These are phyloP conservation scores for Hypercompe scribonia DNA, from an alignment of 2,888 invertebrate species.

Conservation along the genomic window DNA sequence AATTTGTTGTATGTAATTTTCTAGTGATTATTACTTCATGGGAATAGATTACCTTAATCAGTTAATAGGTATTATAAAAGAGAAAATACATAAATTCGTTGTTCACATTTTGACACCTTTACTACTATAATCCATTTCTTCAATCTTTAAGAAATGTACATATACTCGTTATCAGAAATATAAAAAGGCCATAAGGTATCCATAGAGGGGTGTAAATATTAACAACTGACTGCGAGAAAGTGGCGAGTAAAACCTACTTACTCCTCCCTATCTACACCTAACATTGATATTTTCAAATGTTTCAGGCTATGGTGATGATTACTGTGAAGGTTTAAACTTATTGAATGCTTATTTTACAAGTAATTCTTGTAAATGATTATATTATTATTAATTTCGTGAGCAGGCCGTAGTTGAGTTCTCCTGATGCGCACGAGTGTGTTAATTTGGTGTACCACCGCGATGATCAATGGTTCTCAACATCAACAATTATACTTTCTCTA, in stretches of 20 bases:
- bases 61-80: not conserved
- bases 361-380: not conserved
- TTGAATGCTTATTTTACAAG: not conserved
- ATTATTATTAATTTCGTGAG: conserved; percentile 20
- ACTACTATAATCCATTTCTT: too few species aligned
- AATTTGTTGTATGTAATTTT: too few species aligned
- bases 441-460: conserved; percentile 86
- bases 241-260: too few species aligned
- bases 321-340: not conserved
- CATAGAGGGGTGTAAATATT: too few species aligned
- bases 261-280: not conserved
- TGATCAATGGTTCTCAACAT: conserved; percentile 73
- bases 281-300: too few species aligned
- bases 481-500: conserved; percentile 39
- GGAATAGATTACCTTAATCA: not conserved
- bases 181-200: too few species aligned
- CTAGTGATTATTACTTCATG: not conserved
- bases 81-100: not conserved
- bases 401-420: conserved; percentile 63
- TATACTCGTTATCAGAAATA: too few species aligned
- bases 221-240: too few species aligned
- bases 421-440: conserved; percentile 78
- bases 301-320: not conserved
- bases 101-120: too few species aligned
- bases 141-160: not conserved